Conservation (phyloP, 2,797 vertebrate species). For the Argentina silus region DNA sequence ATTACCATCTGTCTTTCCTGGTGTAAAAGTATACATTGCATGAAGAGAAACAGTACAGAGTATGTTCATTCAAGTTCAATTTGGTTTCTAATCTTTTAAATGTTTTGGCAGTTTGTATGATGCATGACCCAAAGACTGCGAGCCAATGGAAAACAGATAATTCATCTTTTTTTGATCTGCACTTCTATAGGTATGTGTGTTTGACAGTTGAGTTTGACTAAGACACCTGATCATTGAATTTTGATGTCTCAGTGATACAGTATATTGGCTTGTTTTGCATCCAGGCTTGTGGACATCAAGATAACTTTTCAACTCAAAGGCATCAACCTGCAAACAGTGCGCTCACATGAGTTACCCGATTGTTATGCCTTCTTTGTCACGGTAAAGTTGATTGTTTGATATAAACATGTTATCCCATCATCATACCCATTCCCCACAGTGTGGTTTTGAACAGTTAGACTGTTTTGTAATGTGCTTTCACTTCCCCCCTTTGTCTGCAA, state of each 20-base stretch:
- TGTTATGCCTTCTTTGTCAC: slow-evolving; percentile 89
- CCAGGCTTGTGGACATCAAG: slow-evolving; percentile 87
- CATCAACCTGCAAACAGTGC: slow-evolving; percentile 91
- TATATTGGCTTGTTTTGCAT: background rate
- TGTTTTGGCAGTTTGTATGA: slow-evolving; percentile 65
- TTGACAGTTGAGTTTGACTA: background rate
- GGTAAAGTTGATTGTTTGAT: slow-evolving; percentile 67
- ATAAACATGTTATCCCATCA: background rate
- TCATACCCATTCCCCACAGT: background rate
- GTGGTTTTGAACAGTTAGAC: background rate
- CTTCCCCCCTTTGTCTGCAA: background rate
- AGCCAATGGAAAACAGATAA: slow-evolving; percentile 65
- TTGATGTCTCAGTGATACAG: background rate
- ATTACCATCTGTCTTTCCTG: background rate
- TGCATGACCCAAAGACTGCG: slow-evolving; percentile 60
- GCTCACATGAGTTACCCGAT: slow-evolving; percentile 88
- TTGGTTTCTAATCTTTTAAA: background rate
- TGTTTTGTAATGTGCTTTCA: background rate
- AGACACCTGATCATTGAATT: background rate
- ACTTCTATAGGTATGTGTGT: slow-evolving; percentile 76
- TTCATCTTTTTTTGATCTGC: slow-evolving; percentile 74
- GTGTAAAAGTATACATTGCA: too few species aligned
- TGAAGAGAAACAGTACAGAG: too few species aligned
- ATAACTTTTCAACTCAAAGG: slow-evolving; percentile 90
- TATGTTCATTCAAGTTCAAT: background rate